A percentile compares a stretch with the other conserved stretches of the same genome.
These are phyloP conservation scores for Drosophila lowei DNA, from an alignment of 1,140 invertebrate species.

Conservation along the genomic window DNA sequence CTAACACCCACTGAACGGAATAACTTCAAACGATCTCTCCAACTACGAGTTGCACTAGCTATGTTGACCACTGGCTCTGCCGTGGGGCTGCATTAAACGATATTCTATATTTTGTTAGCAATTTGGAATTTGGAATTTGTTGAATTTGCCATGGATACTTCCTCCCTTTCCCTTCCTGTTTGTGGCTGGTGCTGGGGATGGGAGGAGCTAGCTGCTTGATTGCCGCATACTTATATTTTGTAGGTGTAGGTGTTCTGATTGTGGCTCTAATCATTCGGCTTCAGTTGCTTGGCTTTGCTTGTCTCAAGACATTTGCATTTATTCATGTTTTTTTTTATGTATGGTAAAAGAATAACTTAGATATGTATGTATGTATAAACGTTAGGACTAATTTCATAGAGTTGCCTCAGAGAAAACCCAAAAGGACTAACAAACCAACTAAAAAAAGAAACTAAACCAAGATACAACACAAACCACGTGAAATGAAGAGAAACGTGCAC, in stretches of 20 bases:
- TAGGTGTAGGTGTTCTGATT: conserved; percentile 28
- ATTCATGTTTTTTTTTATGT: conserved; percentile 46
- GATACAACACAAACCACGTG: conserved; percentile 45
- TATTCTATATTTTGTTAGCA: conserved; percentile 24
- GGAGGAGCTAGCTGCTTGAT: conserved; percentile 19
- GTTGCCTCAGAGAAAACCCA: conserved; percentile 11
- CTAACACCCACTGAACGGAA: conserved; percentile 48
- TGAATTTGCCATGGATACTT: conserved; percentile 12
- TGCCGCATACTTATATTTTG: conserved; percentile 17
- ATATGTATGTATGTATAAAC: conserved; percentile 3
- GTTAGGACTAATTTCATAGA: conserved; percentile 32
- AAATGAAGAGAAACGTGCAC: conserved; percentile 55
- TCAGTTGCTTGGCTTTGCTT: conserved; percentile 51
- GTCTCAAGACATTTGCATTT: conserved; percentile 50
- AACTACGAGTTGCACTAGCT: conserved; percentile 50
- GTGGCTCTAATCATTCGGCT: conserved; percentile 48
- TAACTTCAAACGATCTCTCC: conserved; percentile 32
- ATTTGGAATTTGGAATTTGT: conserved; percentile 37
- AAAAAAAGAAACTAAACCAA: conserved; percentile 29
- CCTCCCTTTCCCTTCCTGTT: conserved; percentile 25
- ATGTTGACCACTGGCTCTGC: conserved; percentile 26
- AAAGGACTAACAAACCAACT: neutral
- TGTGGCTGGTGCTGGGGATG: conserved; percentile 20
- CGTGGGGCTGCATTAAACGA: conserved; percentile 12
- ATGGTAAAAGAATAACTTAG: conserved; percentile 50